Base-by-base conservation (phyloP, 2,888 invertebrate species). In the Pyralis farinalis region DNA sequence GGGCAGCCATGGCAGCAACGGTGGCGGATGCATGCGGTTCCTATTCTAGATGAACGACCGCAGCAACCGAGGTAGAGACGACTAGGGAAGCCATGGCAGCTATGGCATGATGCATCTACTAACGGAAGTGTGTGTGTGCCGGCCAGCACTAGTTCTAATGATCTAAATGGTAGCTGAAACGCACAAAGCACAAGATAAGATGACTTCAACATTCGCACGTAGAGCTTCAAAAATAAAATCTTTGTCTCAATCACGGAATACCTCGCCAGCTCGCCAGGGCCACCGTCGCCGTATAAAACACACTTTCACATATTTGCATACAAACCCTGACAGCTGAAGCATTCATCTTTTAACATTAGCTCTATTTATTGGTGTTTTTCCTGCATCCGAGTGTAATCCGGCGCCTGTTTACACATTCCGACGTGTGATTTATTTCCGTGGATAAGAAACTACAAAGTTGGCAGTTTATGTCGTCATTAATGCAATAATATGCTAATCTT, bases 331-430 rank as follows among this genome's bases (percentile, higher is more conserved):
- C 12, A 12, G 12, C 3, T 25, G 8, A 31, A 16, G 8, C 12
- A 5, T 16, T 32, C n/a, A 16, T 12, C 32, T 16, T 32, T 32
- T n/a, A 12, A 7, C 12, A 25, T 25, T 25, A 25, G 25, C 25
- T 8, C 3, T 25, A 25, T 25, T 25, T 25, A 25, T 25, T 25
- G 25, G 2, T 25, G 25, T n/a, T 25, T 25, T 25, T 25, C 25
- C 25, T 25, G 25, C 3, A 25, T 25, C 1, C 25, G 25, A 25
- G 25, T 25, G 7, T 25, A 16, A 32, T 20, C 32, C 32, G 32
- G 32, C 32, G 32, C 32, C 16, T 32, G 32, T 32, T 32, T 32
- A 32, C 32, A 16, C 32, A 32, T 32, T 32, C 32, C 32, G 8
- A 5, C 16, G 9, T 20, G 16, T 32, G 20, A 32, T 16, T 32